Conservation (phyloP, 2,113 vertebrate genomes). For the Tinamus guttatus region DNA sequence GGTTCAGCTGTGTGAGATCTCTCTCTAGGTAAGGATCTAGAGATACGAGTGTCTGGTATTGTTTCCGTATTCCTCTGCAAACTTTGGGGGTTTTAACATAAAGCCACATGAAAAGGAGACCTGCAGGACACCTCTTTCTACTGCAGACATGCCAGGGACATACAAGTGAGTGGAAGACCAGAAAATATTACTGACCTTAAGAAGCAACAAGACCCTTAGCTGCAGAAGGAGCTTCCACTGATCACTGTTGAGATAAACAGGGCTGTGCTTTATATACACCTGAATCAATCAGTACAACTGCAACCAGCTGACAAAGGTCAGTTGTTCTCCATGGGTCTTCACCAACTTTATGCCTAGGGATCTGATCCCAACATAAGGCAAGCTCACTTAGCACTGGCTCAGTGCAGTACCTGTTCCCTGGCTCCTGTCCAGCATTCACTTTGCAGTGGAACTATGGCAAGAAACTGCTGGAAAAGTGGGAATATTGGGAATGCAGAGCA, state of each 20-base stretch:
- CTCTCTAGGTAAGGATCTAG: background rate
- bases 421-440: fast-evolving
- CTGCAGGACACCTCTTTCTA: background rate
- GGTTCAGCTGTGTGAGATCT: fast-evolving
- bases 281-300: background rate
- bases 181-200: background rate
- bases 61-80: fast-evolving
- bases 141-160: fast-evolving
- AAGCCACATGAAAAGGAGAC: fast-evolving
- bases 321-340: background rate
- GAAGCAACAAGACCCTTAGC: background rate
- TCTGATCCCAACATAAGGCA: fast-evolving
- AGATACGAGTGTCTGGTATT: fast-evolving
- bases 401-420: background rate
- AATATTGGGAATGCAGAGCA: background rate
- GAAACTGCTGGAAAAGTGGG: background rate
- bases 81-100: background rate
- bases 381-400: background rate
- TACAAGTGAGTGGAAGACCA: background rate
- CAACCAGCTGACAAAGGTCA: fast-evolving
- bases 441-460: fast-evolving
- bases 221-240: background rate
- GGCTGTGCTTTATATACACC: fast-evolving
- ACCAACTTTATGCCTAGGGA: background rate
- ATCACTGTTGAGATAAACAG: fast-evolving